Evolutionary conservation across 64 coral and sea anemone species (phyloP).

Genomic region (Dendrophyllia cribrosa): DNA sequence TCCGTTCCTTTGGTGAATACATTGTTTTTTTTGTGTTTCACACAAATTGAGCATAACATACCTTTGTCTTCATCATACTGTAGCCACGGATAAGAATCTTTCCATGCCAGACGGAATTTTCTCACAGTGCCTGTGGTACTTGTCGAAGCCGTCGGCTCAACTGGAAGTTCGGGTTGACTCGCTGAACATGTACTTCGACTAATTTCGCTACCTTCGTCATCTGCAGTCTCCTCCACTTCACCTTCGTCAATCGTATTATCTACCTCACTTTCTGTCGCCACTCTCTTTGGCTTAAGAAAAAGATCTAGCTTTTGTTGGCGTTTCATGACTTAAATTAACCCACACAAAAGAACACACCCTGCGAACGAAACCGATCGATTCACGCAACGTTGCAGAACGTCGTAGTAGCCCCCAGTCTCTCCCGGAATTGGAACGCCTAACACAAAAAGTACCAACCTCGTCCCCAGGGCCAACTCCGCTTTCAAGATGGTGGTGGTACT

Average conservation of each 20-base stretch:
- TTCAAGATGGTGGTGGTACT: no score
- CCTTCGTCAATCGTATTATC: no score
- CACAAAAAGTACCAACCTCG: no score
- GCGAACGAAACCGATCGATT: slow-evolving; percentile 35
- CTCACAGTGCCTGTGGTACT: slow-evolving; percentile 35
- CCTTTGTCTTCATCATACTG: slow-evolving; percentile 55
- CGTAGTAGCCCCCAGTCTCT: slow-evolving; percentile 3
- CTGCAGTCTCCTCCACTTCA: slow-evolving; percentile 13
- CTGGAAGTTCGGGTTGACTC: slow-evolving; percentile 51
- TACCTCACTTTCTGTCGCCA: slow-evolving; percentile 13
- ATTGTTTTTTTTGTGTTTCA: slow-evolving; percentile 68
- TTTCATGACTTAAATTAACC: slow-evolving; percentile 19
- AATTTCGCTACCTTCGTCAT: slow-evolving; percentile 3
- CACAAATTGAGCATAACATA: slow-evolving; percentile 64
- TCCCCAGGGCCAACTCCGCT: no score
- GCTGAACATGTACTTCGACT: neutral
- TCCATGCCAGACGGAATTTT: slow-evolving; percentile 46
- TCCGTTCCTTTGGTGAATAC: no score
- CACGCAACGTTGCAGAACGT: neutral
- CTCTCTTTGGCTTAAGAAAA: slow-evolving; percentile 23
- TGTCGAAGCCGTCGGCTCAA: slow-evolving; percentile 40
- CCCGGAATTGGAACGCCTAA: slow-evolving; percentile 19
- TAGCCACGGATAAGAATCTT: slow-evolving; percentile 58
- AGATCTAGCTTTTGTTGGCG: slow-evolving; percentile 11
- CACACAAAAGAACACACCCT: slow-evolving; percentile 57